Base-by-base conservation (phyloP, 2,113 vertebrate genomes). In the Tachycineta bicolor region DNA sequence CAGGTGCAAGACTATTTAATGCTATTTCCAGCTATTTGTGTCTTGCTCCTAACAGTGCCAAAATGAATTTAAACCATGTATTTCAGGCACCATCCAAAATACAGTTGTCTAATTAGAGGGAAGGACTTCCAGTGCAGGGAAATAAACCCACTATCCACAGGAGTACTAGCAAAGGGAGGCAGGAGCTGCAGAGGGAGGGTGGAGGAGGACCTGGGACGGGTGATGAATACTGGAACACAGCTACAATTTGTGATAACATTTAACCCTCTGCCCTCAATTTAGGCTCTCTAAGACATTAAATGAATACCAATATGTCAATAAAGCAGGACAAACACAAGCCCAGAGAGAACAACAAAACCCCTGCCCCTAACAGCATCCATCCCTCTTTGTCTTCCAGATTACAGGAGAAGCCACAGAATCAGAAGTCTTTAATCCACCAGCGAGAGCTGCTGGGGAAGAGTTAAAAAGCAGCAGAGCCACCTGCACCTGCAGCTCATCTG, bases 251-350 rank as follows among this genome's bases (percentile, higher is more conserved):
- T 96, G 94, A 90, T 95, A 96, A 95, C 95, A 91, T 97, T 97
- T 97, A 97, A 97, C 97, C 96, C 93, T 78, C 74, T 97, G 96
- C 94, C 97, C 95, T 94, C 94, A 97, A 96, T 96, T 97, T 94
- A 86, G 95, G 83, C 83, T 86, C 81, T 95, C 69, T 73, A 81
- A 95, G 95, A 93, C 74, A 77, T 65, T 95, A 97, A 95, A 97
- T 79, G 86, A 97, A 93, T 90, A 92, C 74, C 87, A 90, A 71
- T 93, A 83, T 85, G 77, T 94, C 95, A 95, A 90, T 89, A 97
- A 93, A 62, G 52, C 60, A 83, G 85, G 90, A 94, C 90, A 96
- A 97, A 97, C 89, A 89, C 62, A 52, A 90, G 83, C 85, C 74
- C 87, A 92, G 82, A 34, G 53, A 86, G 88, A 96, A 96, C 83